Base-by-base conservation (phyloP, 2,797 vertebrate genomes). In the Avahi laniger region DNA sequence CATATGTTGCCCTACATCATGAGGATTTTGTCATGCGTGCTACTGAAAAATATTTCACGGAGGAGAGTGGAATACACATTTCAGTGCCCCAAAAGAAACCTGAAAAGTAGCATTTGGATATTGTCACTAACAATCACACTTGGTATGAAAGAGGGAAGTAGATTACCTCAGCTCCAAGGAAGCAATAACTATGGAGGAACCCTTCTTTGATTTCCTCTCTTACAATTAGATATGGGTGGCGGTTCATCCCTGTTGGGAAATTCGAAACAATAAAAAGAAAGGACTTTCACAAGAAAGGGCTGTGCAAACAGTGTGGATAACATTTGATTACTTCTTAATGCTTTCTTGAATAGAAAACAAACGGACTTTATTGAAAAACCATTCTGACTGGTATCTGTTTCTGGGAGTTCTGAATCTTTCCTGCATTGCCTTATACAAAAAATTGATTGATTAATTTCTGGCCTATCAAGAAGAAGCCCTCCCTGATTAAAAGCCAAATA, bases 331-430 rank as follows among this genome's bases (percentile, higher is more conserved):
- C 7, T 54, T 81, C 48, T 90, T 73, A 91, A 54, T 81, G 35
- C 70, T 83, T n/a, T 94, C 20, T 67, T 78, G 43, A 80, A 81
- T 67, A 48, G 38, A 75, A 91, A 96, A 83, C 76, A 75, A 83
- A 92, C 80, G 1, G 41, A 43, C 12, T 75, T 63, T 50, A 95
- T 48, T 85, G 14, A 84, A 95, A 91, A 90, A 22, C 12, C 4
- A 1, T 43, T 82, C 33, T 67, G 54, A 57, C 26, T 72, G 15
- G 35, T 67, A 0, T 28, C 28, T 91, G 13, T 79, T 81, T 65
- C 8, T 84, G 43, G 41, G 12, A 82, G 41, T 83, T 90, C 67
- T 95, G 48, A 89, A 78, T 90, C 28, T 76, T 97, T 82, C 20
- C 35, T 83, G 8, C 11, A 83, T 24, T 82, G 28, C 26, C 61